Evolutionary conservation across 2,888 invertebrate genomes (phyloP).

Genomic region (Lottia gigantea): DNA sequence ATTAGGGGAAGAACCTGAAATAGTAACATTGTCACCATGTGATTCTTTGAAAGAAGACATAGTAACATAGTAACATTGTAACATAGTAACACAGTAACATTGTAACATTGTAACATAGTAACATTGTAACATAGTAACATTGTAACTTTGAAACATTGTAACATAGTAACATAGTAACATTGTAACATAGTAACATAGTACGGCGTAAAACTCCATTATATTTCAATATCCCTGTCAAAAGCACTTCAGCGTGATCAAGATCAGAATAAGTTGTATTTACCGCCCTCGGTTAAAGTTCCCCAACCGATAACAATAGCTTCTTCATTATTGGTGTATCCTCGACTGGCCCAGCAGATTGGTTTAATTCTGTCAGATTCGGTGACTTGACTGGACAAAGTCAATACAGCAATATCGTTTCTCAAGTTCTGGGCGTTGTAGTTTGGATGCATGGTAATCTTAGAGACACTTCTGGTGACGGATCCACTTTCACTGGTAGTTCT

Average conservation of each 20-base stretch:
- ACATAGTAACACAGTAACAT: too few species aligned
- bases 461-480: background rate
- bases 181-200: too few species aligned
- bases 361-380: conserved; percentile 16
- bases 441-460: conserved; percentile 20
- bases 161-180: too few species aligned
- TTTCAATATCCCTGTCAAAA: too few species aligned
- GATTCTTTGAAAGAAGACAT: background rate
- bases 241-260: too few species aligned
- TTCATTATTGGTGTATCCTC: conserved; percentile 20
- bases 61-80: too few species aligned
- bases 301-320: conserved; percentile 25
- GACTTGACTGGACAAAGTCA: conserved; percentile 23
- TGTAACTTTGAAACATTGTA: too few species aligned
- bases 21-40: background rate
- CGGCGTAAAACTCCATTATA: too few species aligned
- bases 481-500: background rate
- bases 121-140: too few species aligned
- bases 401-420: conserved; percentile 36
- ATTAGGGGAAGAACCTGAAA: background rate
- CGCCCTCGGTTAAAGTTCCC: conserved; percentile 21
- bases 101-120: too few species aligned
- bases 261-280: too few species aligned
- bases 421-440: conserved; percentile 30
- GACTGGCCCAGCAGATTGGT: conserved; percentile 24